phyloP scores from a whole-genome alignment of 2,888 invertebrate species.

The Selenia dentaria region DNA sequence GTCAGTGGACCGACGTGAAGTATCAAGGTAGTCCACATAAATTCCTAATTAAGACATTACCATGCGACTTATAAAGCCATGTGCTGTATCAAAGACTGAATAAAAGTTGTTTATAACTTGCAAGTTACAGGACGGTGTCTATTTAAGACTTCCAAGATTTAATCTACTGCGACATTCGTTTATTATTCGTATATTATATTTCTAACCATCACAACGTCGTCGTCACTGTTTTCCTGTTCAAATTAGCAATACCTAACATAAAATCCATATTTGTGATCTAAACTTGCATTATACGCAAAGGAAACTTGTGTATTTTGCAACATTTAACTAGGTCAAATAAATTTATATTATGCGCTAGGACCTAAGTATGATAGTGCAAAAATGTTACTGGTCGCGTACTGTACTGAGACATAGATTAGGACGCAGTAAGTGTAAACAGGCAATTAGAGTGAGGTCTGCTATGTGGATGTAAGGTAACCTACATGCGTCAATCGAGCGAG shows the following conservation, averaged over 20 bases:
- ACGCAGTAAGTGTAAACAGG: too few species aligned
- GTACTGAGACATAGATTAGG: too few species aligned
- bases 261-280: background rate
- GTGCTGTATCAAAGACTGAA: background rate
- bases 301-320: constrained; percentile 41
- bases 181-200: too few species aligned
- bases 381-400: too few species aligned
- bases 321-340: constrained; percentile 56
- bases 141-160: background rate
- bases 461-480: constrained; percentile 45
- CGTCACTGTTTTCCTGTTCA: background rate
- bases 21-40: too few species aligned
- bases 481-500: constrained; percentile 51
- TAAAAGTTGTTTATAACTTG: background rate
- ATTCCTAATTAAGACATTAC: constrained; percentile 51
- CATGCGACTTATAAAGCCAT: constrained; percentile 13
- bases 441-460: constrained; percentile 35
- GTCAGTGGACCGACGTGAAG: too few species aligned
- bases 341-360: constrained; percentile 40
- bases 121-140: background rate
- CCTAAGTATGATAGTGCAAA: constrained; percentile 37
- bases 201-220: too few species aligned
- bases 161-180: background rate
- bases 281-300: constrained; percentile 11
- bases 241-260: constrained; percentile 1